phyloP scores from a whole-genome alignment of 2,888 invertebrate species.

The Cyclophora punctaria region DNA sequence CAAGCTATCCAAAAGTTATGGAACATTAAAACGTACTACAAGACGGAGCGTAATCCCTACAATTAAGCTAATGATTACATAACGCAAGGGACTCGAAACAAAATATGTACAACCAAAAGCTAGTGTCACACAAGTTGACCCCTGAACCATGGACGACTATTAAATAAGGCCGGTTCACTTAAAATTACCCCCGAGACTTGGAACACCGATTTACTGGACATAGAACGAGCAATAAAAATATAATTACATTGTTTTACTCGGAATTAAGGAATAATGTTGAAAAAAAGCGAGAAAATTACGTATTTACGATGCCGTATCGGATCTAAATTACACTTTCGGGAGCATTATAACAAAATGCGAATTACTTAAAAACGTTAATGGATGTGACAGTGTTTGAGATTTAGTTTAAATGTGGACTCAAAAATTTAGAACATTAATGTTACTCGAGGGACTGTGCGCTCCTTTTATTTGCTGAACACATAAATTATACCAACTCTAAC shows the following conservation, averaged over 20 bases:
- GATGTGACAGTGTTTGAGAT: slow-evolving; percentile 25
- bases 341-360: slow-evolving; percentile 36
- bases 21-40: slow-evolving; percentile 28
- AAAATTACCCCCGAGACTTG: slow-evolving; percentile 58
- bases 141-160: slow-evolving; percentile 52
- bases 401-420: slow-evolving; percentile 10
- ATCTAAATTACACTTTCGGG: slow-evolving; percentile 42
- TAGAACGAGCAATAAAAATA: slow-evolving; percentile 69
- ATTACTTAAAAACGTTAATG: slow-evolving; percentile 33
- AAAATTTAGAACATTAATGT: not conserved
- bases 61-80: slow-evolving; percentile 52
- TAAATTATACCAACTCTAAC: too few species aligned
- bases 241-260: slow-evolving; percentile 63
- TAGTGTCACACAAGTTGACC: slow-evolving; percentile 40
- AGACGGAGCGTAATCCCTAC: slow-evolving; percentile 40
- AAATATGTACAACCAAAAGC: slow-evolving; percentile 46
- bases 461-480: too few species aligned
- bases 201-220: slow-evolving; percentile 64
- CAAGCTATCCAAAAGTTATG: too few species aligned
- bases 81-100: slow-evolving; percentile 42
- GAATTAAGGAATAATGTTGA: slow-evolving; percentile 48
- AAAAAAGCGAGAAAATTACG: slow-evolving; percentile 43
- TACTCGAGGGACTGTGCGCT: too few species aligned
- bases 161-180: slow-evolving; percentile 60
- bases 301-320: slow-evolving; percentile 39